Evolutionary conservation across 2,113 vertebrate species (phyloP).

Genomic region (Zosterops borbonicus): DNA sequence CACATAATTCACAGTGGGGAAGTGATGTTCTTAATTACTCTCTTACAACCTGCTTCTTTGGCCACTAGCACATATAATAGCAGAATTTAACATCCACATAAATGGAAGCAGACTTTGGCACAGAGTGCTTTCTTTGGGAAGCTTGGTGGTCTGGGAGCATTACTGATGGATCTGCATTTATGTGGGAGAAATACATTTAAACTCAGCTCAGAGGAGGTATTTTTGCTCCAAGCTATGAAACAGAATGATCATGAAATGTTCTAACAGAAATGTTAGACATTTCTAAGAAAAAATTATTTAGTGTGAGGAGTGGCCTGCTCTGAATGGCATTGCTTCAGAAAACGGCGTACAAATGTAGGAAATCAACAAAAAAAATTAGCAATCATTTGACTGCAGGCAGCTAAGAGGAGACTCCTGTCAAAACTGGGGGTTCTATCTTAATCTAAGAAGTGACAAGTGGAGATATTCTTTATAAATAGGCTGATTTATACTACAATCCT

Average conservation of each 20-base stretch:
- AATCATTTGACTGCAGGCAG: neutral
- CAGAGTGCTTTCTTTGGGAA: neutral
- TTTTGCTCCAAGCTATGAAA: neutral
- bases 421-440: neutral
- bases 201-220: neutral
- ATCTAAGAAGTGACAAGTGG: neutral
- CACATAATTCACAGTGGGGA: neutral
- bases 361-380: neutral
- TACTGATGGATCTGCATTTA: neutral
- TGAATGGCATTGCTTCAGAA: neutral
- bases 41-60: neutral
- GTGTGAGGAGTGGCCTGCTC: neutral
- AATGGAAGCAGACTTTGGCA: constrained; percentile 1
- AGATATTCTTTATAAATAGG: neutral
- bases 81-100: neutral
- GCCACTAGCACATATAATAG: neutral
- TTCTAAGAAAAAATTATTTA: neutral
- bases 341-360: neutral
- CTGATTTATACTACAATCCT: neutral
- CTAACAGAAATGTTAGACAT: neutral
- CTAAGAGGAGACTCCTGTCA: neutral
- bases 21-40: neutral
- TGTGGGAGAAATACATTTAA: neutral
- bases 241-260: neutral
- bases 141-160: neutral